Evolutionary conservation across 2,113 vertebrate genomes (phyloP), one percentile per base, ranked within the genome.

Genomic region (Porphyrio hochstetteri): DNA sequence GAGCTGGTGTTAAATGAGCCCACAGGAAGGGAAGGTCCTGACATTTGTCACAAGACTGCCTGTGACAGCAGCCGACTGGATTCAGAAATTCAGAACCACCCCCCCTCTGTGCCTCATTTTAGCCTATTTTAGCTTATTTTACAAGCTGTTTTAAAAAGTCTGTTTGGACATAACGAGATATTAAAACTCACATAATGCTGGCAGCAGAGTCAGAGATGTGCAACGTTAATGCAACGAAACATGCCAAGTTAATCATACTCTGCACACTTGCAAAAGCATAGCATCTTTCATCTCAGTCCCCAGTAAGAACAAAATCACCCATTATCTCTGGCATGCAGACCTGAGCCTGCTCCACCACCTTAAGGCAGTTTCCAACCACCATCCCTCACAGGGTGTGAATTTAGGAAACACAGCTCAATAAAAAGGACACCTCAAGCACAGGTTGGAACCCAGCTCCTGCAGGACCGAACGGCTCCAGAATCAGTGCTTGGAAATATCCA

Each of bases 81-180:
- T 79, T 88, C 85, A 76, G 69, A 70, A 75, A 74, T 56, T 53
- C 69, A 55, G 71, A 79, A 93, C 90, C 42, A 94, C 70, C 40
- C 14, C 11, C 40, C 40, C 40, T 13, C 69, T 23, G 52, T 71
- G 70, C 20, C 48, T 10, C 55, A 46, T 46, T 46, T 46, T 46
- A 46, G 44, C 88, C 92, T 75, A 72, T 67, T 78, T 74, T 25
- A 81, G 69, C 56, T 89, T 83, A 60, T 88, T 91, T 93, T 86
- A 92, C 11, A n/a, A 75, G 65, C 55, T 78, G 50, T 92, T 94
- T 95, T 63, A 50, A 63, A 46, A 88, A 82, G 77, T 7, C 84
- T 76, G 33, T 78, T 92, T 82, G 75, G 85, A 90, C 65, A 90
- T 31, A 35, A 38, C 25, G 65, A 92, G 52, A 68, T 84, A 81